Conservation (phyloP, 2,888 invertebrate species). For the Caenorhabditis sp. region DNA sequence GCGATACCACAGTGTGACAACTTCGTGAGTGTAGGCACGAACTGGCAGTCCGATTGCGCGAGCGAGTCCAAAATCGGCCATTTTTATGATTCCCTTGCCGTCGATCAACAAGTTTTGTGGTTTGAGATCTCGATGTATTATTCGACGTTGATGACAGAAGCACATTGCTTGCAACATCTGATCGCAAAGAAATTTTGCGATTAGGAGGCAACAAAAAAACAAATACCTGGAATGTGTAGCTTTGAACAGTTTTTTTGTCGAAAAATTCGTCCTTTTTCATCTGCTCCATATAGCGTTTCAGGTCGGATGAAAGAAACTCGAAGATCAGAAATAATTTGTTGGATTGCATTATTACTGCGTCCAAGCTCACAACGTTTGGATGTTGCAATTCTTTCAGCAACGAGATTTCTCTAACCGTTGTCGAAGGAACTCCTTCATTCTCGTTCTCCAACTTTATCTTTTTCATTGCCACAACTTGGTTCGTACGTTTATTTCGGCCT, state of each 20-base stretch:
- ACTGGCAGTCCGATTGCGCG: constrained; percentile 95
- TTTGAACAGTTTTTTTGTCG: constrained; percentile 83
- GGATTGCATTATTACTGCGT: constrained; percentile 84
- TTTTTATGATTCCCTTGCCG: constrained; percentile 88
- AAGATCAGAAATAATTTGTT: constrained; percentile 87
- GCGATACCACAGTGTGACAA: constrained; percentile 96
- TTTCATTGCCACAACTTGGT: constrained; percentile 90
- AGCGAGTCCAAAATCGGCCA: constrained; percentile 98
- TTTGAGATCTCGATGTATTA: constrained; percentile 68
- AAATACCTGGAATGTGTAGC: constrained; percentile 63
- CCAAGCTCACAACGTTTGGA: constrained; percentile 85
- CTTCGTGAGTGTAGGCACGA: constrained; percentile 91
- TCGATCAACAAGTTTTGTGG: constrained; percentile 78
- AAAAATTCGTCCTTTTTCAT: constrained; percentile 82
- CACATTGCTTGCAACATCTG: constrained; percentile 86
- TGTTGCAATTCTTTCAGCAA: constrained; percentile 88
- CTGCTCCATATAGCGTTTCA: constrained; percentile 85
- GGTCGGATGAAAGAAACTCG: constrained; percentile 90
- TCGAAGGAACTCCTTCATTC: constrained; percentile 92
- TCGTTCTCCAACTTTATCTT: constrained; percentile 95
- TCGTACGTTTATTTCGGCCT: constrained; percentile 84
- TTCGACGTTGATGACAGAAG: constrained; percentile 81
- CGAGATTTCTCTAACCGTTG: constrained; percentile 94
- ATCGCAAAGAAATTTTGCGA: constrained; percentile 74
- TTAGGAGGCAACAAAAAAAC: background rate